Base-by-base conservation (phyloP, 2,113 vertebrate genomes). In the Oryzias celebensis region DNA sequence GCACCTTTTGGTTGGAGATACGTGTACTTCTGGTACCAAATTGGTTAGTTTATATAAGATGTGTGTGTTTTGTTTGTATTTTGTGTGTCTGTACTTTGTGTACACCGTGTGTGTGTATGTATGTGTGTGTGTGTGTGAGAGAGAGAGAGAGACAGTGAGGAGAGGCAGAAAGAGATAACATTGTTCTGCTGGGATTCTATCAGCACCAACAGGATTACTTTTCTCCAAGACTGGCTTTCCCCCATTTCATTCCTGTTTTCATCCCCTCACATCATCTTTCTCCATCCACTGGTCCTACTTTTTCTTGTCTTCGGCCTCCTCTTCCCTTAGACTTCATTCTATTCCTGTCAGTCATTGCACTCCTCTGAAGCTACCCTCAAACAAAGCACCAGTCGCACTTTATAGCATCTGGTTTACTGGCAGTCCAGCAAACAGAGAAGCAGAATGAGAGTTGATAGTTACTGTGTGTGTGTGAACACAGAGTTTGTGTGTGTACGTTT, bases 171-270 rank as follows among this genome's bases (percentile, higher is more conserved):
- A 85, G 82, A 82, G 84, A 88, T 88, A 88, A 88, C 86, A 86
- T 85, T 86, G 84, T 88, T 86, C 84, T 72, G 69, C 52, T 71
- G 72, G 84, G 86, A 88, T 86, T 88, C 86, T 88, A 88, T 88
- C 86, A 88, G 82, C 67, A 12, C 68, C 80, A 83, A 85, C 82
- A 83, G 80, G 82, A 88, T 88, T 88, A 83, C 75, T 88, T 82
- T 73, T 62, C 69, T 69, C 69, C 80, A 64, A 55, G 28, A 77
- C 68, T 68, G 23, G 50, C 66, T 85, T 80, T 79, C 78, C 75
- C 62, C 62, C 60, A 73, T 84, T 86, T 84, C 83, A 74, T 85
- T 85, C 75, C 74, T 77, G 62, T 83, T 81, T 73, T 77, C 67
- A 72, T 73, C 28, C 68, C 73, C 36, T 26, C 23, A 28, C 18